A percentile compares a stretch with the other conserved stretches of the same genome.
Evolutionary conservation across 37 sponge, comb jelly and placozoan species (phyloP).

Genomic region (Eunapius fragilis): DNA sequence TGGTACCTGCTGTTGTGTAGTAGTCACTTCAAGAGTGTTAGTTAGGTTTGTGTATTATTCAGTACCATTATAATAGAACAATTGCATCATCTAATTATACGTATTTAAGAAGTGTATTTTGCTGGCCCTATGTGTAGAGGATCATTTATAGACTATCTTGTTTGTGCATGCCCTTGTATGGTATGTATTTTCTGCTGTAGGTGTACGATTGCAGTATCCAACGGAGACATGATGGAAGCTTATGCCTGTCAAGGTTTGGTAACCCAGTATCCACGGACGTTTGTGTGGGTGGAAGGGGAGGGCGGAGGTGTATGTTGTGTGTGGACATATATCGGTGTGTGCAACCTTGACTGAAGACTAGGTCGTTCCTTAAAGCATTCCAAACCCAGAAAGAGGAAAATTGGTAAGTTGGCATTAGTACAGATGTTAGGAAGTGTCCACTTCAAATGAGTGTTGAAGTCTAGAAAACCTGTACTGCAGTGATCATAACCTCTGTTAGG

Average conservation of each 20-base stretch:
- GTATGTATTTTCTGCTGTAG: slow-evolving; percentile 10
- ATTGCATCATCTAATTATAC: too few species aligned
- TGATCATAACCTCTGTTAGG: too few species aligned
- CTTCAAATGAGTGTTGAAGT: too few species aligned
- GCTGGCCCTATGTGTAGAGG: too few species aligned
- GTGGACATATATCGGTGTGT: background rate
- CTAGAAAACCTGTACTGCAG: too few species aligned
- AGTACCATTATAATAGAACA: too few species aligned
- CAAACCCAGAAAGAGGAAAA: slow-evolving; percentile 86
- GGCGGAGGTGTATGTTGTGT: background rate
- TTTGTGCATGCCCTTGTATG: background rate
- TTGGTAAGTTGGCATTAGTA: slow-evolving; percentile 40
- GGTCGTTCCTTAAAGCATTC: slow-evolving; percentile 71
- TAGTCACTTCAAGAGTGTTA: too few species aligned
- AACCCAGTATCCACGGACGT: slow-evolving; percentile 68
- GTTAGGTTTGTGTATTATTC: too few species aligned
- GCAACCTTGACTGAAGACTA: background rate
- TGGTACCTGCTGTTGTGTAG: too few species aligned
- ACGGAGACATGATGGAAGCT: slow-evolving; percentile 16
- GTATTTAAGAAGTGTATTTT: too few species aligned
- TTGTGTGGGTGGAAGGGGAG: background rate
- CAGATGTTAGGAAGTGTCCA: too few species aligned
- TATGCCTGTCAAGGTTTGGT: slow-evolving; percentile 65
- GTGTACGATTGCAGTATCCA: slow-evolving; percentile 20
- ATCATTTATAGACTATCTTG: too few species aligned